phyloP scores from a whole-genome alignment of 2,888 invertebrate species.

The Spodoptera picta region DNA sequence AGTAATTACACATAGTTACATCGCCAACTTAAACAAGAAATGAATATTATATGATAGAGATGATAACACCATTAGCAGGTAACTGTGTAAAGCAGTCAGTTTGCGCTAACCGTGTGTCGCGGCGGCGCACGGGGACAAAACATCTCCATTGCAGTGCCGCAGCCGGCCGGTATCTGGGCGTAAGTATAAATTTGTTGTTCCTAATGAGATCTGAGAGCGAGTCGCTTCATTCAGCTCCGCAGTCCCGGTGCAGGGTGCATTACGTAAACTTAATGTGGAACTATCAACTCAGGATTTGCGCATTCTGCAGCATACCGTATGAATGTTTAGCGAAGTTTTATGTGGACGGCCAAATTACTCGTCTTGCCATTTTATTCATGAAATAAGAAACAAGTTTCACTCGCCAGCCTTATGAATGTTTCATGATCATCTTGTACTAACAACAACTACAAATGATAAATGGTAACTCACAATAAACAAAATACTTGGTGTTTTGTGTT shows the following conservation, averaged over 20 bases:
- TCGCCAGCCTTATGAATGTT: slow-evolving; percentile 29
- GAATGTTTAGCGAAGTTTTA: slow-evolving; percentile 55
- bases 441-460: slow-evolving; percentile 16
- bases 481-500: slow-evolving; percentile 2
- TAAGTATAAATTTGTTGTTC: slow-evolving; percentile 53
- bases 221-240: slow-evolving; percentile 30
- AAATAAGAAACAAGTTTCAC: slow-evolving; percentile 43
- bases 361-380: slow-evolving; percentile 44
- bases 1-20: too few species aligned
- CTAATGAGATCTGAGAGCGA: slow-evolving; percentile 57
- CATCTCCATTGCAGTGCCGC: slow-evolving; percentile 42
- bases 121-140: slow-evolving; percentile 42
- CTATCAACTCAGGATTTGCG: slow-evolving; percentile 50
- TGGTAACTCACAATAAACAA: background rate
- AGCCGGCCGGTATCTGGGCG: slow-evolving; percentile 9
- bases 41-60: too few species aligned
- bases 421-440: slow-evolving; percentile 10
- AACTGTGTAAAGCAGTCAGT: slow-evolving; percentile 45
- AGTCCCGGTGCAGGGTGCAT: slow-evolving; percentile 43
- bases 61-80: slow-evolving; percentile 9
- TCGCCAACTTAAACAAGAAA: too few species aligned
- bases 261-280: slow-evolving; percentile 49
- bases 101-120: slow-evolving; percentile 11
- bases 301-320: slow-evolving; percentile 47
- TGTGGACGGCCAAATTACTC: slow-evolving; percentile 48